A percentile compares a stretch with the other conserved stretches of the same genome.
phyloP scores from a whole-genome alignment of 1,140 invertebrate genomes.

The Lepidurus apus region DNA sequence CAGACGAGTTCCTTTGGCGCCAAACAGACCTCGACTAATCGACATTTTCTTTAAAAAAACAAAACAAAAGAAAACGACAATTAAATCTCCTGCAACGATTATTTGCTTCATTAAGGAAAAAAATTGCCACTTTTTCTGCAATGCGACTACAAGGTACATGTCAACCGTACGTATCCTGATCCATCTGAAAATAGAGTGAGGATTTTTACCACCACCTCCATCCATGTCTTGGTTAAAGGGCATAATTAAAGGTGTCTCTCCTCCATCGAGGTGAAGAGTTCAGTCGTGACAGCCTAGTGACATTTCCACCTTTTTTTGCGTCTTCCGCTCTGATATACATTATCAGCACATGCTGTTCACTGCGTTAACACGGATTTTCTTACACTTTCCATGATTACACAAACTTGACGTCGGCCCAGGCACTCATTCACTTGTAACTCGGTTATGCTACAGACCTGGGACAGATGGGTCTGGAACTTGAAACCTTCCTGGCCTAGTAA shows the following conservation, averaged over 20 bases:
- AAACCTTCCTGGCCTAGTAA: slow-evolving; percentile 15
- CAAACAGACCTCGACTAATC: slow-evolving; percentile 18
- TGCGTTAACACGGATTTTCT: neutral
- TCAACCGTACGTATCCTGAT: too few relatives aligned
- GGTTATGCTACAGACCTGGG: neutral
- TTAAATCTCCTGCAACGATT: neutral
- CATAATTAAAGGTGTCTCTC: slow-evolving; percentile 1
- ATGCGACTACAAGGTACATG: neutral
- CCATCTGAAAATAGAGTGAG: too few relatives aligned
- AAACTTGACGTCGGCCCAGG: neutral
- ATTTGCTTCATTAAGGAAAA: neutral
- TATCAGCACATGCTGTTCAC: neutral
- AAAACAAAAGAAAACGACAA: slow-evolving; percentile 16
- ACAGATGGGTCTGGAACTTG: slow-evolving; percentile 1
- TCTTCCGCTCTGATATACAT: neutral
- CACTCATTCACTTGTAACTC: neutral
- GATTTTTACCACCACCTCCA: neutral
- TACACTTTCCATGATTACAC: neutral
- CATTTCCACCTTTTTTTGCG: neutral
- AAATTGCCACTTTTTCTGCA: neutral
- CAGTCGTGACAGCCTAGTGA: neutral
- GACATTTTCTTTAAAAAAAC: neutral
- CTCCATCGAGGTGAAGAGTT: neutral
- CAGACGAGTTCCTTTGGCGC: slow-evolving; percentile 1
- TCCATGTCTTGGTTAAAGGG: slow-evolving; percentile 8